These are phyloP conservation scores for Cotesia vestalis DNA, from an alignment of 1,140 invertebrate genomes.

Conservation along the genomic window DNA sequence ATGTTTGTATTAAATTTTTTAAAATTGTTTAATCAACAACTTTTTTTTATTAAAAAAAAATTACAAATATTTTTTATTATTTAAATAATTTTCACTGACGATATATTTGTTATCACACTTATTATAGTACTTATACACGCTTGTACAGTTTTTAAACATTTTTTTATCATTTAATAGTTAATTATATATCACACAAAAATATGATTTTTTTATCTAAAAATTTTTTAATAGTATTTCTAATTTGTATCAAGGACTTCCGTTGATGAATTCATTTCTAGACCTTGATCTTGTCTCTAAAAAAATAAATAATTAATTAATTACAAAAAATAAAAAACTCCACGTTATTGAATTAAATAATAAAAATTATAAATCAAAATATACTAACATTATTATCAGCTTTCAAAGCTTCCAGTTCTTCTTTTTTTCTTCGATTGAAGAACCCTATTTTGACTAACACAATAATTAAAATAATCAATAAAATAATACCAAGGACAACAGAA, in stretches of 20 bases:
- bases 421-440: slow-evolving; percentile 59
- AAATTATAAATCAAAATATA: slow-evolving; percentile 12
- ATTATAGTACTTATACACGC: too few species aligned
- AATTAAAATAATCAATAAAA: slow-evolving; percentile 52
- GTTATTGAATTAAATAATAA: neutral
- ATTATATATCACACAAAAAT: too few species aligned
- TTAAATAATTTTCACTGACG: too few species aligned
- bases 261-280: slow-evolving; percentile 39
- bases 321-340: slow-evolving; percentile 7
- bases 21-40: too few species aligned
- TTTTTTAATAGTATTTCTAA: slow-evolving; percentile 20
- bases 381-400: slow-evolving; percentile 45
- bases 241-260: slow-evolving; percentile 35
- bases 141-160: too few species aligned
- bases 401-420: slow-evolving; percentile 52
- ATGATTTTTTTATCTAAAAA: neutral
- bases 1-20: too few species aligned
- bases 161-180: too few species aligned
- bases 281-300: too few species aligned
- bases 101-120: too few species aligned
- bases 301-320: slow-evolving; percentile 21
- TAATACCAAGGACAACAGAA: slow-evolving; percentile 57
- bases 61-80: too few species aligned
- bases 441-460: slow-evolving; percentile 57
- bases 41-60: too few species aligned